Percentiles rank a stretch among this genome's conserved stretches.
These are phyloP conservation scores for Hirtodrosophila duncani DNA, from an alignment of 2,888 invertebrate genomes.

Conservation along the genomic window DNA sequence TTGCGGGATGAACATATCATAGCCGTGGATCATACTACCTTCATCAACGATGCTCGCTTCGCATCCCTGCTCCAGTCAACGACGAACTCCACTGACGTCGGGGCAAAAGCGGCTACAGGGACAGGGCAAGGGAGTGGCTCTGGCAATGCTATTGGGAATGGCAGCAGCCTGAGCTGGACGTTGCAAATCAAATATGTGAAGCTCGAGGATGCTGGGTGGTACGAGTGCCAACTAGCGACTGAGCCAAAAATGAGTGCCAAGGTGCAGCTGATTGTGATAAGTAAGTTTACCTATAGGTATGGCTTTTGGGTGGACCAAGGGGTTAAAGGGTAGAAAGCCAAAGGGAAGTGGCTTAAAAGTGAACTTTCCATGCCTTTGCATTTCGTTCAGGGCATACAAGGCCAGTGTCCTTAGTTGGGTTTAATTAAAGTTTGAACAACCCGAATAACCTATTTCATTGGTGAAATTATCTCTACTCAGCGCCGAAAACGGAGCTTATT, in stretches of 20 bases:
- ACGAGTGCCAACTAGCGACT: constrained; percentile 95
- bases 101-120: background rate
- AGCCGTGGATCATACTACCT: constrained; percentile 88
- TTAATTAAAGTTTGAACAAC: background rate
- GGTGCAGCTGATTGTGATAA: constrained; percentile 79
- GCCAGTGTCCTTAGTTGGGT: too few species aligned
- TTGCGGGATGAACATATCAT: constrained; percentile 93
- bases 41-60: constrained; percentile 95
- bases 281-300: constrained; percentile 35
- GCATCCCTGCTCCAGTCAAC: constrained; percentile 81
- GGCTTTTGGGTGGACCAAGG: too few species aligned
- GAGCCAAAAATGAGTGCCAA: constrained; percentile 96
- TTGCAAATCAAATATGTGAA: constrained; percentile 93
- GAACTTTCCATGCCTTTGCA: too few species aligned
- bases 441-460: too few species aligned
- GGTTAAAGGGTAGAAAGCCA: background rate
- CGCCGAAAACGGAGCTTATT: constrained; percentile 92
- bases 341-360: constrained; percentile 6
- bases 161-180: constrained; percentile 88
- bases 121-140: background rate
- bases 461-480: constrained; percentile 80
- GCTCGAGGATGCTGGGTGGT: constrained; percentile 90
- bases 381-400: too few species aligned
- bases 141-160: constrained; percentile 74
- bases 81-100: too few species aligned